phyloP scores from a whole-genome alignment of 1,140 invertebrate species.

The Scaptodrosophila lebanonensis region DNA sequence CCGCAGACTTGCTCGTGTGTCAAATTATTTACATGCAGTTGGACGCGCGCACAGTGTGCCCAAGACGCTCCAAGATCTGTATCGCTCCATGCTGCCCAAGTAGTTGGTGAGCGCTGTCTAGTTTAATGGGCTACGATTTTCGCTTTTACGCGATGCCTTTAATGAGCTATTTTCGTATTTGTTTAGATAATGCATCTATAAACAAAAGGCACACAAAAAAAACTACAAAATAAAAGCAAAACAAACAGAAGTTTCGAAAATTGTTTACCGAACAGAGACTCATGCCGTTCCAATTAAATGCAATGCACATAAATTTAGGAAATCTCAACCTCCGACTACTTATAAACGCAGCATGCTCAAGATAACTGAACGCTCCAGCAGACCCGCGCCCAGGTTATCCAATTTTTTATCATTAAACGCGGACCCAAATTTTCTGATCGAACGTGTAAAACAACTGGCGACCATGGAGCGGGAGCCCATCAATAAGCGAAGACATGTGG shows the following conservation, averaged over 20 bases:
- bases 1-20: constrained; percentile 32
- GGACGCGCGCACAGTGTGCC: constrained; percentile 25
- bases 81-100: constrained; percentile 1
- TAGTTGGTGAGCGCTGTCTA: constrained; percentile 30
- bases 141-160: constrained; percentile 53
- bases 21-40: constrained; percentile 55
- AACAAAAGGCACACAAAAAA: constrained; percentile 37
- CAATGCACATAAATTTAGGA: constrained; percentile 42
- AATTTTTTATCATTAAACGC: constrained; percentile 54
- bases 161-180: constrained; percentile 71
- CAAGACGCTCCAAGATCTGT: background rate
- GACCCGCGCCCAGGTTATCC: constrained; percentile 26
- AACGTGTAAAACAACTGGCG: too few relatives aligned
- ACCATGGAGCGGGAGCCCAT: background rate
- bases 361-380: constrained; percentile 25
- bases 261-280: constrained; percentile 51
- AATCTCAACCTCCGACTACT: constrained; percentile 1
- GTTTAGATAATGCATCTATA: constrained; percentile 71
- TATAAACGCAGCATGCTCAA: constrained; percentile 16
- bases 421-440: background rate
- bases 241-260: constrained; percentile 51
- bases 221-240: constrained; percentile 28
- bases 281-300: constrained; percentile 46
- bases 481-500: too few relatives aligned
- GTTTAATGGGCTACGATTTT: constrained; percentile 32